phyloP scores from a whole-genome alignment of 2,797 vertebrate species.

The Eremophila alpestris region DNA sequence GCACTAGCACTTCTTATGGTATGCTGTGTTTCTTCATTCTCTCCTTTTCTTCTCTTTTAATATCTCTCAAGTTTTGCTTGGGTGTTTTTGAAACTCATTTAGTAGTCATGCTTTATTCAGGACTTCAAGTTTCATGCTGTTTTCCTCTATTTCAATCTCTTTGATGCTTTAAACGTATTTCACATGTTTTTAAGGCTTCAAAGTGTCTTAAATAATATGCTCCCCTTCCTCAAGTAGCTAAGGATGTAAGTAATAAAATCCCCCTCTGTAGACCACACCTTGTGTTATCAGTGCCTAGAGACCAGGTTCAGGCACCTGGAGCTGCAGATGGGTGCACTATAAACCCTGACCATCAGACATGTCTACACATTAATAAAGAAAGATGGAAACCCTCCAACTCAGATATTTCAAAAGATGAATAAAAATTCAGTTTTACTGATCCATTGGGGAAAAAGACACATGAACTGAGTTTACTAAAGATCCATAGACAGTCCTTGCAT shows the following conservation, averaged over 20 bases:
- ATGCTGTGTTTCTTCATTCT: neutral
- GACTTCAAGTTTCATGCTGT: constrained; percentile 46
- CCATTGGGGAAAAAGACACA: neutral
- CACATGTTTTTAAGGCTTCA: constrained; percentile 56
- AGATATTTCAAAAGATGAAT: constrained; percentile 58
- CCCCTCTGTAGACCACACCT: constrained; percentile 67
- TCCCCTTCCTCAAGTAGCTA: constrained; percentile 56
- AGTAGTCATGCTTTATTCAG: neutral
- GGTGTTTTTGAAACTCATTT: neutral
- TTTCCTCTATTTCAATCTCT: constrained; percentile 44
- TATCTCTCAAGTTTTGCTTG: neutral
- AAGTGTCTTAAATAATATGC: constrained; percentile 42
- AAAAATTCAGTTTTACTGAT: constrained; percentile 48
- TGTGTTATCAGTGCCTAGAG: constrained; percentile 53
- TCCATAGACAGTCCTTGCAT: neutral
- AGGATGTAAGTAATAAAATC: constrained; percentile 67
- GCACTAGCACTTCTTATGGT: neutral
- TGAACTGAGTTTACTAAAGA: constrained; percentile 38
- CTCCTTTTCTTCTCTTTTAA: constrained; percentile 9
- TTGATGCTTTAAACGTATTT: constrained; percentile 53
- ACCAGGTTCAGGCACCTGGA: constrained; percentile 63
- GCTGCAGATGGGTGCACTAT: constrained; percentile 60
- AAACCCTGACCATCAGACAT: constrained; percentile 29
- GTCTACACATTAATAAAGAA: constrained; percentile 28
- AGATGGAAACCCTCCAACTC: constrained; percentile 41